Evolutionary conservation across 1,140 invertebrate species (phyloP).

Genomic region (Zaprionus camerounensis): DNA sequence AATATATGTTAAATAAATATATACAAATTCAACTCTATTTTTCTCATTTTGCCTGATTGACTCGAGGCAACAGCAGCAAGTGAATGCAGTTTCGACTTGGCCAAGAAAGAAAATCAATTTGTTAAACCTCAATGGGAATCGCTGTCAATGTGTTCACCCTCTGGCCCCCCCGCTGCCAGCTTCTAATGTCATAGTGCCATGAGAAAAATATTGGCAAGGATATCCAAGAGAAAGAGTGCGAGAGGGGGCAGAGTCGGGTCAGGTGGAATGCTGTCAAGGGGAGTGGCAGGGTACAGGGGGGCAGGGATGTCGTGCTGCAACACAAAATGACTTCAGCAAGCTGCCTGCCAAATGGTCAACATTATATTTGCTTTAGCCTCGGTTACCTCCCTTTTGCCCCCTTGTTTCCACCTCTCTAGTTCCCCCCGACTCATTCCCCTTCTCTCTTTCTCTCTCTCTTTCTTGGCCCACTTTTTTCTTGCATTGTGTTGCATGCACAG

Average conservation of each 20-base stretch:
- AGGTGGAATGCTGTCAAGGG: background rate
- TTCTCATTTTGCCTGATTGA: background rate
- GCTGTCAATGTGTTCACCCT: slow-evolving; percentile 16
- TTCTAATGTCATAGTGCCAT: slow-evolving; percentile 54
- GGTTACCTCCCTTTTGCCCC: background rate
- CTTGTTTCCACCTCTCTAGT: background rate
- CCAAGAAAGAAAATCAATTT: slow-evolving; percentile 67
- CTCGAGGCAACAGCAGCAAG: background rate
- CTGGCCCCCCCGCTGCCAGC: background rate
- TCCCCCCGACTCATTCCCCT: background rate
- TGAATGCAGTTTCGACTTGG: slow-evolving; percentile 1
- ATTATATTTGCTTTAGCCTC: slow-evolving; percentile 52
- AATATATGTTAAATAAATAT: background rate
- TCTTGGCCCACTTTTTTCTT: background rate
- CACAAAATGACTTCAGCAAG: slow-evolving; percentile 75
- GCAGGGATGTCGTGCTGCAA: slow-evolving; percentile 15
- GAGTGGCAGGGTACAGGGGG: background rate
- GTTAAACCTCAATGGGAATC: slow-evolving; percentile 63
- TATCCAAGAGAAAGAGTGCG: slow-evolving; percentile 39
- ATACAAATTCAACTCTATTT: background rate
- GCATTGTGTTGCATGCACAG: slow-evolving; percentile 62
- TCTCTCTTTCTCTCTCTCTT: background rate
- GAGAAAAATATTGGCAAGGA: slow-evolving; percentile 62
- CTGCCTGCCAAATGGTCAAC: slow-evolving; percentile 78
- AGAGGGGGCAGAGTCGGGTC: background rate